Base-by-base conservation (phyloP, 1,140 invertebrate genomes). In the Drosophila lowei region DNA sequence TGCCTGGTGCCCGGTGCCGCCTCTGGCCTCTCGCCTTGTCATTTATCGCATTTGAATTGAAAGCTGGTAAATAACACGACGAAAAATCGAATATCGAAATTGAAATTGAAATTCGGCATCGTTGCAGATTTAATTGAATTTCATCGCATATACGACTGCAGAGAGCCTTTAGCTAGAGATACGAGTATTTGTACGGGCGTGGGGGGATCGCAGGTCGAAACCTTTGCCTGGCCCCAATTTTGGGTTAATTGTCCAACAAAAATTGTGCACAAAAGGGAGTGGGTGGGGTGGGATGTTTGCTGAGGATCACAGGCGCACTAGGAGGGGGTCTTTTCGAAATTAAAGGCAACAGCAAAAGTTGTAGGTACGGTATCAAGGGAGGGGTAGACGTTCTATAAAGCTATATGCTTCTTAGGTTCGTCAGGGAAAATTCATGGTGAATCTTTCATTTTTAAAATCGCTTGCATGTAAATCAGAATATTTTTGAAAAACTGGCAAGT, bases 31-130 rank as follows among this genome's bases (percentile, higher is more conserved):
- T 53, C 68, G 78, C 66, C 70, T 53, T 77, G 78, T 81, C 77
- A 74, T 77, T 84, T 86, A 86, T 85, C 81, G 81, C 50, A 77
- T 80, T 85, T 77, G 80, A 81, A 86, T 77, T 86, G 81, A 85
- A 85, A 86, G 81, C 73, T 70, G 66, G 77, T 77, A 80, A 81
- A 77, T 74, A 81, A 81, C 77, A 67, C 73, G 73, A 64, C 63
- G 64, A 81, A 77, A 73, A 80, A 77, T 68, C 54, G 57, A 73
- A 73, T 86, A 81, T 50, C 60, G 67, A 86, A 77, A 85, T 70
- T 79, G 67, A 86, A 77, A 85, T 70, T 79, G 70, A 86, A 85
- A 77, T 73, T 80, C 63, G 63, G 48, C 71, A 64, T 70, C 67
- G 67, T 63, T 66, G 58, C 66, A 58, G 44, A 59, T 70, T 80